phyloP scores from a whole-genome alignment of 2,113 vertebrate species.

The Parotia lawesii region DNA sequence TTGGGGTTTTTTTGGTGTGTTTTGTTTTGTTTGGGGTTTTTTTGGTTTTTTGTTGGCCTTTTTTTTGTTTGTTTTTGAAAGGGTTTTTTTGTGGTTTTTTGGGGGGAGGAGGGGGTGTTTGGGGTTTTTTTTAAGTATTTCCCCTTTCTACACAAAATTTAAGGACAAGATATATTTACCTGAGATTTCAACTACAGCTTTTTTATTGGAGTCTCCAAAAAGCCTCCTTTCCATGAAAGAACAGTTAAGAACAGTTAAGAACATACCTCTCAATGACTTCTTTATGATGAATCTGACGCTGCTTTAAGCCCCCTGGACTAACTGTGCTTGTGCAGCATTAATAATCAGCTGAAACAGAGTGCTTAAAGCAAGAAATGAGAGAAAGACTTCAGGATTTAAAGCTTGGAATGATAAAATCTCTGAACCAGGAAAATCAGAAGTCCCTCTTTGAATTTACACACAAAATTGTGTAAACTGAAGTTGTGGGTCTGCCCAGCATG shows the following conservation, averaged over 20 bases:
- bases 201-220: neutral
- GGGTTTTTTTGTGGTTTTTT: neutral
- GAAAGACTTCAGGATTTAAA: neutral
- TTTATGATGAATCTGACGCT: neutral
- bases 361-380: neutral
- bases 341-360: neutral
- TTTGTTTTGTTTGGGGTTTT: too few species aligned
- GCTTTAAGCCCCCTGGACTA: neutral
- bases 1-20: neutral
- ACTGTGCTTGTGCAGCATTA: neutral
- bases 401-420: neutral
- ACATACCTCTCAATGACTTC: fast-evolving
- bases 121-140: neutral
- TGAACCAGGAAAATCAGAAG: neutral
- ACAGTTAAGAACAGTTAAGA: too few species aligned
- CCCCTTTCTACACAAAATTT: neutral
- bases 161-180: neutral
- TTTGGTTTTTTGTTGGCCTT: neutral
- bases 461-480: neutral
- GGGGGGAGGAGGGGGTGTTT: neutral
- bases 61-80: neutral
- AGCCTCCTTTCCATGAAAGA: neutral
- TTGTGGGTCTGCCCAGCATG: neutral
- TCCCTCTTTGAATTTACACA: neutral
- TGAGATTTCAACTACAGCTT: neutral